phyloP scores from a whole-genome alignment of 2,888 invertebrate genomes.

The Amphipoea lucens region DNA sequence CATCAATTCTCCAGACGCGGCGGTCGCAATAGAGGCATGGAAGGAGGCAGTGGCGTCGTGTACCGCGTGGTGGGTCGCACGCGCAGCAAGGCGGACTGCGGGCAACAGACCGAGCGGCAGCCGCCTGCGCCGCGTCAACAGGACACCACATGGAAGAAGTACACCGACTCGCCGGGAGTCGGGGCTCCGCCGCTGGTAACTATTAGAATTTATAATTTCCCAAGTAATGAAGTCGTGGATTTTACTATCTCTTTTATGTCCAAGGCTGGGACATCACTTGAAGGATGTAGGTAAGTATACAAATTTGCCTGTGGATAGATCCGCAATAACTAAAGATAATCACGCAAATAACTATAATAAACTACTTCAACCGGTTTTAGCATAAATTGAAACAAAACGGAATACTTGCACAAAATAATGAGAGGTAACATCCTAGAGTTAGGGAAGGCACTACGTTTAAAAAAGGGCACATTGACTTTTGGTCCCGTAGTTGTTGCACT shows the following conservation, averaged over 20 bases:
- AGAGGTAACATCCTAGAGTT: background rate
- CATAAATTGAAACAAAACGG: background rate
- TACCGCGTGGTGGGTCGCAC: slow-evolving; percentile 88
- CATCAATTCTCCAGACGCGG: slow-evolving; percentile 84
- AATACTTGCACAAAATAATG: background rate
- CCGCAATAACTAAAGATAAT: background rate
- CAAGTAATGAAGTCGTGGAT: background rate
- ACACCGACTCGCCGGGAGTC: slow-evolving; percentile 92
- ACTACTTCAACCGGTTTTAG: background rate
- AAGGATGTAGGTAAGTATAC: background rate
- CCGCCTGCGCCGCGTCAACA: slow-evolving; percentile 80
- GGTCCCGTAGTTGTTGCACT: background rate
- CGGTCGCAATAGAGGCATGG: slow-evolving; percentile 89
- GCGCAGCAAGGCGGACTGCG: slow-evolving; percentile 88
- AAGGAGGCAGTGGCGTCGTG: slow-evolving; percentile 90
- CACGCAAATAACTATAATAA: background rate
- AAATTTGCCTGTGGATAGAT: background rate
- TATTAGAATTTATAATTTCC: background rate
- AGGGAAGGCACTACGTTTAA: background rate
- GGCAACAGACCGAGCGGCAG: slow-evolving; percentile 87
- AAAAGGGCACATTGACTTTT: background rate
- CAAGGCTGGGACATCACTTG: background rate
- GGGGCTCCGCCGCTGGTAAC: slow-evolving; percentile 88
- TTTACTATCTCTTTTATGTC: background rate
- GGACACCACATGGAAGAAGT: slow-evolving; percentile 92